phyloP scores from a whole-genome alignment of 2,888 invertebrate genomes.

The Calliphora vomitoria region DNA sequence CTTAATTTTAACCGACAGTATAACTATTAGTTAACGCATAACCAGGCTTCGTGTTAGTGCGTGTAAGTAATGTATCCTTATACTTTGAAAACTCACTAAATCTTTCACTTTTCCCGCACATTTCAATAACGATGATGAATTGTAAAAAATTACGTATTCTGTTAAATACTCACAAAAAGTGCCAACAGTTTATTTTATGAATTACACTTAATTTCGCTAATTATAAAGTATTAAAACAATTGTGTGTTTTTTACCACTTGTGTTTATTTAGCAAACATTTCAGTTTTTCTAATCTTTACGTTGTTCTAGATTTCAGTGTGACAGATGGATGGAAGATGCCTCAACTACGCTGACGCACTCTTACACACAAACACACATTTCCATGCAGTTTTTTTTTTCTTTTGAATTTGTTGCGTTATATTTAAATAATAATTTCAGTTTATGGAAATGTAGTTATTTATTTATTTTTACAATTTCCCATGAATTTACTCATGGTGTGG shows the following conservation, averaged over 20 bases:
- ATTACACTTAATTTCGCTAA: neutral
- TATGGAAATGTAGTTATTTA: conserved; percentile 21
- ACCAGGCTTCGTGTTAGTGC: too few relatives aligned
- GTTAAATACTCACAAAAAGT: neutral
- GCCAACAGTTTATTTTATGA: neutral
- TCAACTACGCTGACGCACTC: conserved; percentile 46
- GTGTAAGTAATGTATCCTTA: too few relatives aligned
- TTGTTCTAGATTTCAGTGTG: conserved; percentile 61
- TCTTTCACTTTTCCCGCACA: too few relatives aligned
- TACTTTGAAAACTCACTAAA: too few relatives aligned
- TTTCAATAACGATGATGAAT: too few relatives aligned
- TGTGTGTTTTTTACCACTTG: conserved; percentile 5
- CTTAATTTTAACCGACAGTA: too few relatives aligned
- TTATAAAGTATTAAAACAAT: conserved; percentile 8
- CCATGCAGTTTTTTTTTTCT: conserved; percentile 43
- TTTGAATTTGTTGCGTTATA: conserved; percentile 11
- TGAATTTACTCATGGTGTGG: neutral
- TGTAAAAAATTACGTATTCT: neutral
- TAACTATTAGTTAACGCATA: too few relatives aligned
- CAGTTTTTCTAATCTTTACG: conserved; percentile 48
- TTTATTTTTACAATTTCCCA: neutral
- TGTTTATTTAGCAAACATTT: conserved; percentile 42
- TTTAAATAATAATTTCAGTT: conserved; percentile 22
- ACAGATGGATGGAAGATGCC: conserved; percentile 50
- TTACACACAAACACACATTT: conserved; percentile 5